Conservation (phyloP, 2,888 invertebrate species). For the Geophilus truncorum region DNA sequence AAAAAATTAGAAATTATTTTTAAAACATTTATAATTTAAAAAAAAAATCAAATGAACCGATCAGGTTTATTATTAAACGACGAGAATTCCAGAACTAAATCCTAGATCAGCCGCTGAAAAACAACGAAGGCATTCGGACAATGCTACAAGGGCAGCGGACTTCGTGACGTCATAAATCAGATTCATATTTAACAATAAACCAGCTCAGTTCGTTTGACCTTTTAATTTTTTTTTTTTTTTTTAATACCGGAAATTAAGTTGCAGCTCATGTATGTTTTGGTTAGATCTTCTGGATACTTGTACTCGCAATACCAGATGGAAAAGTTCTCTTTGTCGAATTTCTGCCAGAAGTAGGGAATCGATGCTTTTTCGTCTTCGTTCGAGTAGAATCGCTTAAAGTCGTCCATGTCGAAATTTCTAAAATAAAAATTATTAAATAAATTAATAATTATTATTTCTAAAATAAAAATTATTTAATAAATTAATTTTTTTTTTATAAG, state of each 20-base stretch:
- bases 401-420: conserved; percentile 89
- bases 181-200: conserved; percentile 37
- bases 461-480: no score
- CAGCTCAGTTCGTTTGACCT: no score
- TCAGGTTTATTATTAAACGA: no score
- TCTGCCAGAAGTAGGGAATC: conserved; percentile 96
- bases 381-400: conserved; percentile 94
- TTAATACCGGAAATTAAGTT: conserved; percentile 91
- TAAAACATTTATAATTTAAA: neutral
- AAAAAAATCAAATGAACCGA: neutral
- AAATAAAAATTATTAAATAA: neutral
- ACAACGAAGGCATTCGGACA: no score
- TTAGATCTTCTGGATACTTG: conserved; percentile 87
- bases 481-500: no score
- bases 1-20: conserved; percentile 3
- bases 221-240: no score
- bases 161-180: no score
- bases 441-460: no score
- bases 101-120: no score
- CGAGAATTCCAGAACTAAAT: no score
- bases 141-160: no score
- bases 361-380: conserved; percentile 91
- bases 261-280: conserved; percentile 95
- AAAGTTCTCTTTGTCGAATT: conserved; percentile 92
- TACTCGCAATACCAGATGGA: conserved; percentile 98